A percentile compares a stretch with the other conserved stretches of the same genome.
Evolutionary conservation across 2,113 vertebrate species (phyloP).

Genomic region (Uropsilus gracilis): DNA sequence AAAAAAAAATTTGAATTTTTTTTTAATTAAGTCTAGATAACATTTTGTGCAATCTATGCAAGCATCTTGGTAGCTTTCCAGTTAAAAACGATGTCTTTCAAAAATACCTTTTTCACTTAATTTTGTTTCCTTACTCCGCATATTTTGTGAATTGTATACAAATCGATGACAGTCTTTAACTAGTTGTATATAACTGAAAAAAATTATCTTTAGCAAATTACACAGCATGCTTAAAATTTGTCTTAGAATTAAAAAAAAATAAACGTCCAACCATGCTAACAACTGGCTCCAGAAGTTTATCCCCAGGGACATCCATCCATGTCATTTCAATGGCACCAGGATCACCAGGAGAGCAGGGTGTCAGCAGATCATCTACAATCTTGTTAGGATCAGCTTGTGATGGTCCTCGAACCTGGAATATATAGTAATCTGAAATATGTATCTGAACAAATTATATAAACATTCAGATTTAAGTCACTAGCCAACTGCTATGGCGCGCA

Average conservation of each 20-base stretch:
- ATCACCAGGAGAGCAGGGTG: constrained; percentile 97
- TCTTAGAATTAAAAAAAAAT: constrained; percentile 27
- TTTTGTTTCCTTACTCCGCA: neutral
- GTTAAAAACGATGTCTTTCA: neutral
- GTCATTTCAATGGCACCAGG: constrained; percentile 94
- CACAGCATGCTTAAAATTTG: neutral
- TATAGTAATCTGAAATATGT: neutral
- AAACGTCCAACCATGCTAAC: constrained; percentile 93
- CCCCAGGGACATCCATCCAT: constrained; percentile 96
- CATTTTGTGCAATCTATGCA: neutral
- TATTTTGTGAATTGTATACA: neutral
- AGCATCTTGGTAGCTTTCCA: neutral
- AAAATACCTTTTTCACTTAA: constrained; percentile 19
- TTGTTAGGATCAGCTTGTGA: constrained; percentile 88
- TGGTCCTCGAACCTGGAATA: constrained; percentile 90
- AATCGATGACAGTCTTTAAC: neutral
- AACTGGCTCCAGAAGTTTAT: constrained; percentile 94
- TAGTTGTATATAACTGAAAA: neutral
- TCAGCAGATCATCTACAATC: constrained; percentile 91
- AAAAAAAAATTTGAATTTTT: too few relatives aligned
- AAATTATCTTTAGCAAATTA: constrained; percentile 8
- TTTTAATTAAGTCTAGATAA: constrained; percentile 12
- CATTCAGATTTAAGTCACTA: neutral
- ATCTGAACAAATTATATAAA: constrained; percentile 39
- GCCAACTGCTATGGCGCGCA: too few relatives aligned